These are phyloP conservation scores for Oryzias sinensis DNA, from an alignment of 2,797 vertebrate species.

Conservation along the genomic window DNA sequence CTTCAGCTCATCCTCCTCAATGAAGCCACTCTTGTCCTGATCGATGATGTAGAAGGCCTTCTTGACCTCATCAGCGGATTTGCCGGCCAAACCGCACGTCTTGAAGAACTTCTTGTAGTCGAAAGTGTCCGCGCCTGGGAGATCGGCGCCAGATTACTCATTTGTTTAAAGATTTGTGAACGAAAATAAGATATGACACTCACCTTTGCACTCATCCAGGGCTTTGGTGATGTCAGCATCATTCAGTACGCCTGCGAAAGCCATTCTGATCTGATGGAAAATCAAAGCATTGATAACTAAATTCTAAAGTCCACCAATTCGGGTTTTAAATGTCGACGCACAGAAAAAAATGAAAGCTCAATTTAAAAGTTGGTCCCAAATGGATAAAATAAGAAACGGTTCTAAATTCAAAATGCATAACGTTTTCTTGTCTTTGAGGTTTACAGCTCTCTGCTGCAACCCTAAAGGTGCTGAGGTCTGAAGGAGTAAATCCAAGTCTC, in stretches of 20 bases:
- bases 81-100: conserved; percentile 73
- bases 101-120: conserved; percentile 80
- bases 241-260: conserved; percentile 74
- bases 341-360: neutral
- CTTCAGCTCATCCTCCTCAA: conserved; percentile 86
- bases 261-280: conserved; percentile 75
- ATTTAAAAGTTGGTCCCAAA: neutral
- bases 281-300: conserved; percentile 7
- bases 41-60: conserved; percentile 83
- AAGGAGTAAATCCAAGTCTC: conserved; percentile 39
- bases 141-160: too few relatives aligned
- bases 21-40: conserved; percentile 84
- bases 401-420: conserved; percentile 2
- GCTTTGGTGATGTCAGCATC: conserved; percentile 81
- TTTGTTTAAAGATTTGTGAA: neutral
- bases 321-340: too few relatives aligned
- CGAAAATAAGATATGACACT: neutral
- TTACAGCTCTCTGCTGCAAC: conserved; percentile 33
- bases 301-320: too few relatives aligned
- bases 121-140: conserved; percentile 80
- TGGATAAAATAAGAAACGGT: neutral
- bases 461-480: conserved; percentile 38
- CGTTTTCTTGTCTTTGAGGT: conserved; percentile 11
- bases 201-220: conserved; percentile 84
- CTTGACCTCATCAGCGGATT: conserved; percentile 73